Base-by-base conservation (phyloP, 2,113 vertebrate species). In the Scomber japonicus region DNA sequence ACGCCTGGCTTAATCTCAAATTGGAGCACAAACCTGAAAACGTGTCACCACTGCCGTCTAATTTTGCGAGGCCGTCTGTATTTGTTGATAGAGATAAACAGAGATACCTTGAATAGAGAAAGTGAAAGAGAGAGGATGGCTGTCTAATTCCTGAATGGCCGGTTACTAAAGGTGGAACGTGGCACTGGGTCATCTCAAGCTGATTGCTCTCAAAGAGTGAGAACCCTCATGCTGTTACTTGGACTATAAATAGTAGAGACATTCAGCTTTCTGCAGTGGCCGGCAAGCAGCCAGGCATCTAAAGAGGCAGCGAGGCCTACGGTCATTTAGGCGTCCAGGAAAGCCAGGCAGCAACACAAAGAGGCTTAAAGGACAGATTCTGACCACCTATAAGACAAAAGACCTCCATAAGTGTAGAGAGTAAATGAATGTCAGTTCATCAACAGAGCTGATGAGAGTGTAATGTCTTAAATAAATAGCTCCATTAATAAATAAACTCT, bases 231-330 rank as follows among this genome's bases (percentile, higher is more conserved):
- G 86, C 84, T 88, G 89, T 69, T 83, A 60, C 55, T 54, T 56
- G 75, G 67, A 62, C 87, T 92, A 89, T 88, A 83, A 82, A 89
- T 92, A 92, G 81, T 66, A 15, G 71, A 74, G 61, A 69, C 70
- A 75, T 75, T 85, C 44, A 71, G 75, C 68, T 79, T 80, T 80
- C 82, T 70, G 66, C 78, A 72, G 86, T 65, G 51, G 63, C 59
- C 55, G 21, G 53, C 60, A 81, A 67, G 65, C 64, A 70, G 61
- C 67, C 57, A 85, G 64, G 24, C 71, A 62, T 64, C 27, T 5
- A 73, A 76, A 79, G 67, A 76, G 74, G 40, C 81, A 60, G 73
- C 71, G 57, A 76, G 48, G 78, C 75, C 71, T 64, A 48, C 5
- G 24, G 66, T 45, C 75, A 63, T 61, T 75, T 49, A 53, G 64